A percentile compares a stretch with the other conserved stretches of the same genome.
Conservation (phyloP, 2,888 invertebrate species). For the Polyommatus iphigenia region DNA sequence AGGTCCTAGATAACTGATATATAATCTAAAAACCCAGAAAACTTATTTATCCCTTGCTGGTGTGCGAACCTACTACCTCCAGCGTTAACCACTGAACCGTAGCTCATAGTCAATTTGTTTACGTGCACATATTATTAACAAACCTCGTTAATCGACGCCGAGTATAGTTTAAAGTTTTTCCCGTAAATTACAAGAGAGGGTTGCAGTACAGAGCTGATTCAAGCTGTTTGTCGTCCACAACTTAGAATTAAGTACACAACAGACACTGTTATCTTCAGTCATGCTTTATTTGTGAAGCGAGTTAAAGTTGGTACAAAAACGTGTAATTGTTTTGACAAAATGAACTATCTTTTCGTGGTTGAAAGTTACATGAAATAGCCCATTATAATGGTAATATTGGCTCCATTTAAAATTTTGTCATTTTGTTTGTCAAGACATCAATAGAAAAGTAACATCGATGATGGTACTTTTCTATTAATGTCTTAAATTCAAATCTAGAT, state of each 20-base stretch:
- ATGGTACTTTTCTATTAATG: background rate
- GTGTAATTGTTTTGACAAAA: background rate
- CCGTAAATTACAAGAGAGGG: conserved; percentile 55
- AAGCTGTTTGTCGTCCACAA: conserved; percentile 41
- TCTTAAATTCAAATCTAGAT: background rate
- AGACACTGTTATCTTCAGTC: conserved; percentile 35
- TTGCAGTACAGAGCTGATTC: conserved; percentile 45
- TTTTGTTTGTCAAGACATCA: no score
- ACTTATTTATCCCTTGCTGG: no score
- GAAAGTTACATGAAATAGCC: background rate
- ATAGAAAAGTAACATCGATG: background rate
- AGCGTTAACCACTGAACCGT: no score
- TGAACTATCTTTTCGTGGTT: background rate
- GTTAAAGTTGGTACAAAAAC: background rate
- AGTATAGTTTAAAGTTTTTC: conserved; percentile 51
- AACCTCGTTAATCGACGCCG: conserved; percentile 47
- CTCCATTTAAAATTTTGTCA: background rate
- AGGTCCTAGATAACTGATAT: no score
- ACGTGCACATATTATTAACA: conserved; percentile 35
- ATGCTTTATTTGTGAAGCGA: conserved; percentile 13
- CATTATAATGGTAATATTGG: no score
- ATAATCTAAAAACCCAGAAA: no score
- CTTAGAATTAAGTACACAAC: conserved; percentile 35
- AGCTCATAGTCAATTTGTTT: no score
- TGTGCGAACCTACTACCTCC: no score